Evolutionary conservation across 2,113 vertebrate genomes (phyloP).

Genomic region (Haplochromis burtoni): DNA sequence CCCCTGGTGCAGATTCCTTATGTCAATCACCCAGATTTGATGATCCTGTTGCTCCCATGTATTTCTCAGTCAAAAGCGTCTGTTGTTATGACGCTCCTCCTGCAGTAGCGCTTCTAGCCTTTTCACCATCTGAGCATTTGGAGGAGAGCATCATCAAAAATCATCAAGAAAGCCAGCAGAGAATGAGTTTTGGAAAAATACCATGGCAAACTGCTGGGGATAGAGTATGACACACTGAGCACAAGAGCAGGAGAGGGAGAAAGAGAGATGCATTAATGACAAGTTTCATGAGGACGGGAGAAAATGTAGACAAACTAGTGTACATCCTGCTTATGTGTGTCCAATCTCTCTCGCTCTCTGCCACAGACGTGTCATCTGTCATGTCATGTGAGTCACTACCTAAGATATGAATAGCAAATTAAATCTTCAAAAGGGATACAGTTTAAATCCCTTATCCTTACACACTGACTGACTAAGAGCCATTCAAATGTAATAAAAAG

Average conservation of each 20-base stretch:
- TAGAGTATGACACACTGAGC: neutral
- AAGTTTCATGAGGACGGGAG: neutral
- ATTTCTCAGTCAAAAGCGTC: neutral
- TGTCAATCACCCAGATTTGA: neutral
- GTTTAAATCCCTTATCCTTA: neutral
- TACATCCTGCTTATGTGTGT: neutral
- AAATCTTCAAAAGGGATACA: neutral
- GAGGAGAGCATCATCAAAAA: constrained; percentile 3
- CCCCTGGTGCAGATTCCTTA: neutral
- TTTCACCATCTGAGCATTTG: constrained; percentile 45
- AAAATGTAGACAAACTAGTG: neutral
- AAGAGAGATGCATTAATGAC: neutral
- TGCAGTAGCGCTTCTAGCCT: neutral
- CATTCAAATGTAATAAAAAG: neutral
- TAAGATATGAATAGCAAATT: neutral
- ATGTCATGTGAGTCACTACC: neutral
- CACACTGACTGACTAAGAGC: neutral
- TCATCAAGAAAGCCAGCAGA: neutral
- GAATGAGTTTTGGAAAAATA: neutral
- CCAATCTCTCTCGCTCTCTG: neutral
- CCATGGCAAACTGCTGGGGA: neutral
- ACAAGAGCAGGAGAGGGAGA: neutral
- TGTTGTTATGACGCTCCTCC: neutral
- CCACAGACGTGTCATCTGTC: neutral
- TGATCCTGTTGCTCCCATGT: neutral